Base-by-base conservation (phyloP, 1,140 invertebrate species). In the Drosophila orena region DNA sequence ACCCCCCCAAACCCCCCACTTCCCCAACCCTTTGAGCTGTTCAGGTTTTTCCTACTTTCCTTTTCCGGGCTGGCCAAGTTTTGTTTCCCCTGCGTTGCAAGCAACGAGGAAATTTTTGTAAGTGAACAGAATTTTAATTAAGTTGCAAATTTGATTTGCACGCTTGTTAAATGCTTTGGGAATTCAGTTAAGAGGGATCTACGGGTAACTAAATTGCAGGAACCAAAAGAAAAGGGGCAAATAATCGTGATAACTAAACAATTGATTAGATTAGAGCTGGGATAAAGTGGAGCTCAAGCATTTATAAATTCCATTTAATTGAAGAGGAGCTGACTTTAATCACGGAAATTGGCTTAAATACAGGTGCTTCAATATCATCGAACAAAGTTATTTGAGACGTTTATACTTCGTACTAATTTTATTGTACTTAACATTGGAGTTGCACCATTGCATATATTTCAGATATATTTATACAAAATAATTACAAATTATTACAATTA, bases 81-180 rank as follows among this genome's bases (percentile, higher is more conserved):
- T 40, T 30, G 34, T 70, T 75, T 56, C 35, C 42, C 34, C 40
- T 44, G 44, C 40, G 37, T 40, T 44, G 60, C 73, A 60, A 61
- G 72, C 56, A 65, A 77, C 59, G 35, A 42, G 44, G 14, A 65
- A 5, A 69, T 79, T 80, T 68, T 70, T 73, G 43, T 70, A 81
- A 76, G 55, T 61, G 77, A 64, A 59, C 44, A 71, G 76, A 80
- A 80, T 80, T 89, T 84, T 89, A 90, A 89, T 89, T 89, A 89
- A 89, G 69, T 77, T 89, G 80, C 72, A 80, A 83, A 90, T 80
- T 89, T 84, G 73, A 89, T 89, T 89, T 89, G 62, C 68, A 70
- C 73, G 79, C 77, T 68, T 77, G 72, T 89, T 88, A 84, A 84
- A 84, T 77, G 60, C 62, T 76, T 46, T 66, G 68, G 61, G 49